Evolutionary conservation across 2,797 vertebrate genomes (phyloP).

Genomic region (Cichlasoma orientale): DNA sequence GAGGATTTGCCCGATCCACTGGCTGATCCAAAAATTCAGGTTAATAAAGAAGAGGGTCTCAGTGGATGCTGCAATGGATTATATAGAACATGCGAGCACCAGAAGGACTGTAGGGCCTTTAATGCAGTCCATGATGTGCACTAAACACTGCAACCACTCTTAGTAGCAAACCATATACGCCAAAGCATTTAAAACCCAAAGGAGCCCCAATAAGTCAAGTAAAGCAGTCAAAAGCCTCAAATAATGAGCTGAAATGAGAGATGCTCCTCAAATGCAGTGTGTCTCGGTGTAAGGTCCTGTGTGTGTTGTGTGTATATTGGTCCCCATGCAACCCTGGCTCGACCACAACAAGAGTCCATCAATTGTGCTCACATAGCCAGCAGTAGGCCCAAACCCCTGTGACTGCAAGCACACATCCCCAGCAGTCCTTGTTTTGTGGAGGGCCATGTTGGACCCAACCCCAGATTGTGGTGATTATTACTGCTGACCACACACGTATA

Average conservation of each 20-base stretch:
- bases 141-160: background rate
- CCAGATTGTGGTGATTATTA: slow-evolving; percentile 69
- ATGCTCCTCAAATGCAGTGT: background rate
- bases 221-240: background rate
- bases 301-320: slow-evolving; percentile 4
- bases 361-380: slow-evolving; percentile 29
- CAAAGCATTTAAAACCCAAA: background rate
- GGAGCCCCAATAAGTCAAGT: background rate
- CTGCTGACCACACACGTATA: slow-evolving; percentile 74
- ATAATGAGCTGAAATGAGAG: background rate
- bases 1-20: background rate
- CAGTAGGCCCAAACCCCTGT: slow-evolving; percentile 13
- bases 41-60: background rate
- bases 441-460: slow-evolving; percentile 54
- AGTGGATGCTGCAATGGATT: background rate
- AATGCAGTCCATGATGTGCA: background rate
- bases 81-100: background rate
- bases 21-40: background rate
- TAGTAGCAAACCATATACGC: background rate
- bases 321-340: slow-evolving; percentile 1
- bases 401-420: slow-evolving; percentile 43
- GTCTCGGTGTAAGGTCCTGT: background rate
- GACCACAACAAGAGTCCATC: slow-evolving; percentile 48
- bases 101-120: background rate
- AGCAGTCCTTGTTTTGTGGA: slow-evolving; percentile 42